phyloP scores from a whole-genome alignment of 37 sponge, comb jelly and placozoan species.

The Theonella swinhoei region DNA sequence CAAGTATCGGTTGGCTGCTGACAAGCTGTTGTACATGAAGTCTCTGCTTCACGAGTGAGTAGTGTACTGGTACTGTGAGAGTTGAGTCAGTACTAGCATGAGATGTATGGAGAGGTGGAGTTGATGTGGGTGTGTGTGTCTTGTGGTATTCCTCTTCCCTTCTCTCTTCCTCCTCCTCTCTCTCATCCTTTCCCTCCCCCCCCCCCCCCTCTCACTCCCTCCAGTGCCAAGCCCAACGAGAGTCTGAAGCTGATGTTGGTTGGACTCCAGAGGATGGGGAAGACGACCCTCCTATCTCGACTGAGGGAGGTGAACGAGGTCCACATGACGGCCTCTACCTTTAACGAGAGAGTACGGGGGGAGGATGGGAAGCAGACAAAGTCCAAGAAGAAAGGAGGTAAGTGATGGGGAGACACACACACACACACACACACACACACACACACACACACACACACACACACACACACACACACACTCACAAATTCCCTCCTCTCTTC shows the following conservation, averaged over 20 bases:
- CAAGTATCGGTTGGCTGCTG: slow-evolving; percentile 66
- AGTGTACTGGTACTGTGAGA: no score
- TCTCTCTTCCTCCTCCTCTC: no score
- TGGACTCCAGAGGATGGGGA: slow-evolving; percentile 85
- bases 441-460: slow-evolving; percentile 3
- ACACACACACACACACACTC: not conserved
- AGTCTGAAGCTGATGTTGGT: slow-evolving; percentile 95
- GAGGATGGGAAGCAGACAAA: not conserved
- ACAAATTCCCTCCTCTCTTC: no score
- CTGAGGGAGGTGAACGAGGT: slow-evolving; percentile 72
- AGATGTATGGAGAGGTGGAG: no score
- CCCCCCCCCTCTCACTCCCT: slow-evolving; percentile 3
- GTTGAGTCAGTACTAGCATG: no score
- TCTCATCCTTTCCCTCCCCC: no score
- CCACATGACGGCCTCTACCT: slow-evolving; percentile 45
- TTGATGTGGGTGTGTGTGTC: not conserved
- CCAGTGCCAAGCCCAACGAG: slow-evolving; percentile 78
- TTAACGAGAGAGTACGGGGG: slow-evolving; percentile 50
- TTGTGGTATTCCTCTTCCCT: not conserved
- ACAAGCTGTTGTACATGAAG: slow-evolving; percentile 80
- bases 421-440: not conserved
- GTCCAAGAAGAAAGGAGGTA: not conserved
- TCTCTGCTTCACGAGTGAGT: slow-evolving; percentile 83
- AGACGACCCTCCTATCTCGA: slow-evolving; percentile 79
- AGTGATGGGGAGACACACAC: not conserved